Evolutionary conservation across 2,113 vertebrate species (phyloP).

Genomic region (Rhea americana): DNA sequence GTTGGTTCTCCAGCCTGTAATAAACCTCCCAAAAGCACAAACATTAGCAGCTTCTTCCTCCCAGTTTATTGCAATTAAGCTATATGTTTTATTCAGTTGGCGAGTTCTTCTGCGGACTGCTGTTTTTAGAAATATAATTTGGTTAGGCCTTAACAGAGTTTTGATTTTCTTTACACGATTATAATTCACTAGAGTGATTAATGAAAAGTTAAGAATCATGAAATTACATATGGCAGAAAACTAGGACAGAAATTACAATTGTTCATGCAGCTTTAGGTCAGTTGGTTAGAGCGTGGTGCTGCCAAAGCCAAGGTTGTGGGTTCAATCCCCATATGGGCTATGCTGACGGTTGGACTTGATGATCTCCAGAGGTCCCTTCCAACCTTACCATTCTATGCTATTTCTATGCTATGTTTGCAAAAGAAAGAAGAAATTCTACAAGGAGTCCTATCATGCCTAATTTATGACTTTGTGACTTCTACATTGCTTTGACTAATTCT

Average conservation of each 20-base stretch:
- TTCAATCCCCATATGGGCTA: no score
- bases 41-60: not conserved
- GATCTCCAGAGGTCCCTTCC: no score
- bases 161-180: slow-evolving; percentile 26
- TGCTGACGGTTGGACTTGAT: no score
- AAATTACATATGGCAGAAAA: not conserved
- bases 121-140: slow-evolving; percentile 9
- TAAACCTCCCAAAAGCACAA: not conserved
- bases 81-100: not conserved
- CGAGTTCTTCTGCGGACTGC: not conserved
- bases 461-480: not conserved
- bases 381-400: no score
- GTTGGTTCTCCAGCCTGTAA: not conserved
- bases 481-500: not conserved
- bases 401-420: not conserved
- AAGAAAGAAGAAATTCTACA: not conserved
- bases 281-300: no score
- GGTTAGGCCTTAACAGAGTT: slow-evolving; percentile 38
- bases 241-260: not conserved
- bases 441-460: not conserved
- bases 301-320: no score
- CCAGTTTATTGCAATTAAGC: not conserved
- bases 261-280: not conserved
- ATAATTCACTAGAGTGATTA: slow-evolving; percentile 31
- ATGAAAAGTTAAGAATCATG: slow-evolving; percentile 39